Conservation (phyloP, 37 sponge, comb jelly and placozoan genomes). For the Theonella swinhoei region DNA sequence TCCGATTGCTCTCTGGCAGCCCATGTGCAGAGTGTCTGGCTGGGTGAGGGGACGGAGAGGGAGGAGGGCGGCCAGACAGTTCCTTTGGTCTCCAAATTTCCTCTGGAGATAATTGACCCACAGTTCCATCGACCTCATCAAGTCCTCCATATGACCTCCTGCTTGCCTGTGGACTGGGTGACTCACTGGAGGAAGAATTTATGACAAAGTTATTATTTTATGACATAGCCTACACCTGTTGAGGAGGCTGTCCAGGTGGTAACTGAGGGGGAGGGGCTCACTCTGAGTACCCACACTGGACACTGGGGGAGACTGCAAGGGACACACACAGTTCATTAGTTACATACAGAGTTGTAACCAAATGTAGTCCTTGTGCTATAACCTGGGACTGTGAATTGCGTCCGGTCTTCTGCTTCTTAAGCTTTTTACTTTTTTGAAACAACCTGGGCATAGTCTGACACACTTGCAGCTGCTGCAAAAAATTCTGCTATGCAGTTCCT, state of each 20-base stretch:
- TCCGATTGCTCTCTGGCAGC: too few species aligned
- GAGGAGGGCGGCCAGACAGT: too few species aligned
- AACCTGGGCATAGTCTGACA: not conserved
- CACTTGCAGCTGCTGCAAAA: not conserved
- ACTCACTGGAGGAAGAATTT: not conserved
- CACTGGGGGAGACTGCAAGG: not conserved
- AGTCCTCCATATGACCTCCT: not conserved
- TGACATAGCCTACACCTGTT: too few species aligned
- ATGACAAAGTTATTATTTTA: too few species aligned
- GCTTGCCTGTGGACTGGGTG: not conserved
- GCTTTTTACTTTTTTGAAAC: not conserved
- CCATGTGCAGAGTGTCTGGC: too few species aligned
- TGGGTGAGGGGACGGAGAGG: too few species aligned
- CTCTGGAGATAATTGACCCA: too few species aligned
- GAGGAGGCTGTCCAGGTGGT: not conserved
- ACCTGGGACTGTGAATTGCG: not conserved
- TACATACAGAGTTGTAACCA: too few species aligned
- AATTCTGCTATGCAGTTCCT: too few species aligned
- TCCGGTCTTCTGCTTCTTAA: not conserved
- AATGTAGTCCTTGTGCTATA: too few species aligned
- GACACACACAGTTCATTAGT: not conserved
- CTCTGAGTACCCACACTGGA: not conserved
- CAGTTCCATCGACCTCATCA: not conserved
- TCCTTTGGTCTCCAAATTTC: too few species aligned
- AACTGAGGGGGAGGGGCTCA: not conserved